These are phyloP conservation scores for Sitta europaea DNA, from an alignment of 2,113 vertebrate genomes.

Conservation along the genomic window DNA sequence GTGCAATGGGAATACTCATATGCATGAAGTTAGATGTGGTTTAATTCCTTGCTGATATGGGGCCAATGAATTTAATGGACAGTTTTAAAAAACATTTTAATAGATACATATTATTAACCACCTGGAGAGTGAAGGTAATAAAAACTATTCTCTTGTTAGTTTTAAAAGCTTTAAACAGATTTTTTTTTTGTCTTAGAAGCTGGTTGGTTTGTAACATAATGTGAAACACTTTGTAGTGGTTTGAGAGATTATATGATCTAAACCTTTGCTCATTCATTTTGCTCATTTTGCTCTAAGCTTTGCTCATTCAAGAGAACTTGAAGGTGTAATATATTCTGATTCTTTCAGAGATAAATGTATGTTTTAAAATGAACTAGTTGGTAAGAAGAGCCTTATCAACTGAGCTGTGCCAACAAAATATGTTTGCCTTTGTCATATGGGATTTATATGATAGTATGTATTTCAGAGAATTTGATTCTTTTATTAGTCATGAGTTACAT, in stretches of 20 bases:
- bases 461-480: not conserved
- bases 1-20: not conserved
- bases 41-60: slow-evolving; percentile 10
- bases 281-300: not conserved
- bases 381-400: not conserved
- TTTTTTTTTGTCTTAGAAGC: not conserved
- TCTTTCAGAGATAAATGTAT: not conserved
- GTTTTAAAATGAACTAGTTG: not conserved
- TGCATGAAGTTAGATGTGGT: not conserved
- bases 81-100: slow-evolving; percentile 40
- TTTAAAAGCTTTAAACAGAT: not conserved
- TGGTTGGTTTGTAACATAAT: not conserved
- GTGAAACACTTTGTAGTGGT: not conserved
- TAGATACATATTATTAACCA: slow-evolving; percentile 1
- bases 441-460: not conserved
- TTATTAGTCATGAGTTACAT: not conserved
- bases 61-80: not conserved
- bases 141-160: not conserved
- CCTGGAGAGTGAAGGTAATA: not conserved
- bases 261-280: not conserved
- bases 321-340: not conserved
- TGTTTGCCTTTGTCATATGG: not conserved
- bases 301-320: not conserved
- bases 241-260: not conserved
- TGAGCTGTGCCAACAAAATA: not conserved